Percentiles rank a stretch among this genome's conserved stretches.
phyloP scores from a whole-genome alignment of 2,797 vertebrate species.

The Garrulus glandarius region DNA sequence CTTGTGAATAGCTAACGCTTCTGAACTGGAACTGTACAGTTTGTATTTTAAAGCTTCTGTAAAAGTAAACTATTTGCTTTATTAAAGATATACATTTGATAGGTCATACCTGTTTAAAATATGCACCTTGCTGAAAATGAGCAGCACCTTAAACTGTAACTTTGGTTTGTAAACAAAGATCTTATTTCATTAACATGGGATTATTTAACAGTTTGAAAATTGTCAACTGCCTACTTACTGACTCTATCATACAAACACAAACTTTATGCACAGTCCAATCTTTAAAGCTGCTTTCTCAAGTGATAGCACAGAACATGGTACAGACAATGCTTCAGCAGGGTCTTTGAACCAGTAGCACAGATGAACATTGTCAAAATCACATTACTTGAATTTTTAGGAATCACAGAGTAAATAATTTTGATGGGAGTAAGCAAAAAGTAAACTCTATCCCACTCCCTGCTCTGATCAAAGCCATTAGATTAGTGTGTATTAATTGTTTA shows the following conservation, averaged over 20 bases:
- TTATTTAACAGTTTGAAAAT: slow-evolving; percentile 47
- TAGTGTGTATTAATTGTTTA: not conserved
- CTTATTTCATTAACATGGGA: slow-evolving; percentile 57
- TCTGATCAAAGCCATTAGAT: rapidly evolving
- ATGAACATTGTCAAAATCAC: rapidly evolving
- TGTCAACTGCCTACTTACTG: slow-evolving; percentile 56
- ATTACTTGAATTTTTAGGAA: not conserved
- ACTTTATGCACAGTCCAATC: not conserved
- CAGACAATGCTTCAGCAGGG: not conserved
- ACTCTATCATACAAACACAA: not conserved
- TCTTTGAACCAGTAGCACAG: rapidly evolving
- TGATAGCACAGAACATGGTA: rapidly evolving
- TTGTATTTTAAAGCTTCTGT: slow-evolving; percentile 86
- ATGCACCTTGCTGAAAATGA: slow-evolving; percentile 53
- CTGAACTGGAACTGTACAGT: slow-evolving; percentile 84
- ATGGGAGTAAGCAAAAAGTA: not conserved
- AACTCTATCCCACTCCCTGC: rapidly evolving
- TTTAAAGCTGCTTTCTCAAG: not conserved
- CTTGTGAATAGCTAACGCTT: slow-evolving; percentile 77
- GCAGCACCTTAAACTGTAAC: slow-evolving; percentile 50
- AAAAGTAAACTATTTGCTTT: slow-evolving; percentile 82
- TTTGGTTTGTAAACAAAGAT: slow-evolving; percentile 44
- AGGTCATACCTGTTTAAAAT: slow-evolving; percentile 73
- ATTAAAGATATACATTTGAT: slow-evolving; percentile 85
- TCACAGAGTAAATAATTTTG: not conserved